phyloP scores from a whole-genome alignment of 2,888 invertebrate genomes.

The Xanthorhoe spadicearia region DNA sequence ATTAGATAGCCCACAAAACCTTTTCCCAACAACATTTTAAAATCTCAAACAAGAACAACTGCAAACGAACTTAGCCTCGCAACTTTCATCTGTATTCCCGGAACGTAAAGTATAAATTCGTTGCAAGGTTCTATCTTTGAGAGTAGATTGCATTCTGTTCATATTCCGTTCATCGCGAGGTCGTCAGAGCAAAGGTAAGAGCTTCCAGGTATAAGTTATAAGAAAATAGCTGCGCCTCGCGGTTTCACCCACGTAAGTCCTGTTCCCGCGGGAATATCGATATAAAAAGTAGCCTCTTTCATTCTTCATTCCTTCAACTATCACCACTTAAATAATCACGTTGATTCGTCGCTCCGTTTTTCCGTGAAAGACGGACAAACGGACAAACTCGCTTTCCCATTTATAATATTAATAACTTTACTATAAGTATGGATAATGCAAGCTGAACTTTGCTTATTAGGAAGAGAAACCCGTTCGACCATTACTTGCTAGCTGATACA shows the following conservation, averaged over 20 bases:
- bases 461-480: not conserved
- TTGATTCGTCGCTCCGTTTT: too few relatives aligned
- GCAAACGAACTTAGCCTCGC: not conserved
- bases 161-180: slow-evolving; percentile 67
- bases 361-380: too few relatives aligned
- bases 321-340: too few relatives aligned
- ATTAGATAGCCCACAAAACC: slow-evolving; percentile 51
- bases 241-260: too few relatives aligned
- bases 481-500: not conserved
- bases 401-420: too few relatives aligned
- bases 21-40: slow-evolving; percentile 52
- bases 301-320: too few relatives aligned
- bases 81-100: slow-evolving; percentile 44
- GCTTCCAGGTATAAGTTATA: slow-evolving; percentile 43
- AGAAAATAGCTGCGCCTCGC: slow-evolving; percentile 9
- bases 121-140: slow-evolving; percentile 60
- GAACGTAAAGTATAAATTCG: slow-evolving; percentile 29
- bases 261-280: too few relatives aligned
- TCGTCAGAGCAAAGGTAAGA: slow-evolving; percentile 56
- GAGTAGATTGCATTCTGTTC: slow-evolving; percentile 72
- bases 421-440: too few relatives aligned
- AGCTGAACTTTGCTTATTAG: not conserved
- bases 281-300: too few relatives aligned
- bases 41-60: slow-evolving; percentile 49
- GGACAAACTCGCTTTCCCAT: too few relatives aligned